phyloP scores from a whole-genome alignment of 2,888 invertebrate species.

The Melanostoma scalare region DNA sequence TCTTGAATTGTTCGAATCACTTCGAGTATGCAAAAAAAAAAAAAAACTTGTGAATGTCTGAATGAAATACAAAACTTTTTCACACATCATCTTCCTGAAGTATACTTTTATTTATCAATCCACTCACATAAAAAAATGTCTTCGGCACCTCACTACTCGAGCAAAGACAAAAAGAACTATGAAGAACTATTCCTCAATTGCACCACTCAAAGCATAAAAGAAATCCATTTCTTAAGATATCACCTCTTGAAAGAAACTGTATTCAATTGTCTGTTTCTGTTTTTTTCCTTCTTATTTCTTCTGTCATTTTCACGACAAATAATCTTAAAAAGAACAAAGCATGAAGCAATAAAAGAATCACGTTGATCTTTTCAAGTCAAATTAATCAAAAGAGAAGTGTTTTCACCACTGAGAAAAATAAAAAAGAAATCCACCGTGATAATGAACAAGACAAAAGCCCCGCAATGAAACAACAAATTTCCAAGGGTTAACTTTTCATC shows the following conservation, averaged over 20 bases:
- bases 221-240: constrained; percentile 16
- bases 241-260: constrained; percentile 42
- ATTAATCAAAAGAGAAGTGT: constrained; percentile 48
- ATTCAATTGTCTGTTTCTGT: constrained; percentile 30
- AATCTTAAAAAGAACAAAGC: constrained; percentile 12
- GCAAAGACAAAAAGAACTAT: not conserved
- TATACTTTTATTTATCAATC: constrained; percentile 3
- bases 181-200: constrained; percentile 33
- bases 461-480: not conserved
- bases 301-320: constrained; percentile 26
- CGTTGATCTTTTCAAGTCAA: constrained; percentile 49
- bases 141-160: not conserved
- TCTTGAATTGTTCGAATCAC: too few relatives aligned
- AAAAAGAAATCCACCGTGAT: constrained; percentile 38
- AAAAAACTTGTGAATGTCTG: too few relatives aligned
- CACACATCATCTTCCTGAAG: not conserved
- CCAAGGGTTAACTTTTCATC: constrained; percentile 8
- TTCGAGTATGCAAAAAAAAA: too few relatives aligned
- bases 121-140: not conserved
- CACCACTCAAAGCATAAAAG: constrained; percentile 32
- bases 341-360: constrained; percentile 9
- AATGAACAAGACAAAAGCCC: constrained; percentile 10
- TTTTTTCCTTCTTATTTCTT: constrained; percentile 30
- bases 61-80: not conserved
- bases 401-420: constrained; percentile 11